Evolutionary conservation across 1,140 invertebrate genomes (phyloP).

Genomic region (Idris sp.): DNA sequence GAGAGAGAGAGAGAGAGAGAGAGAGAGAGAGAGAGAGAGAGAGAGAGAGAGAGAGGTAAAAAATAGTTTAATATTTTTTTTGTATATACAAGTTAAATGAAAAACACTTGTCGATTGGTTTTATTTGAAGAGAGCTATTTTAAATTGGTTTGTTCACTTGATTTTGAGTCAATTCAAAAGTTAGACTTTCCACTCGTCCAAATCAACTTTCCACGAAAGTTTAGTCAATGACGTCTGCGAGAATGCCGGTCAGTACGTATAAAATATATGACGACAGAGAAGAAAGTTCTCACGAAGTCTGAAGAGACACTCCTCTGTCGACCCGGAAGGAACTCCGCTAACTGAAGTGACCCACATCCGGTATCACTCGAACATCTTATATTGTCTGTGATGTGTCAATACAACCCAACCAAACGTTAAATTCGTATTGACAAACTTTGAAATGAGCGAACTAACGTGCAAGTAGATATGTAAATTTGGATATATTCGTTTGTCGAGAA

Average conservation of each 20-base stretch:
- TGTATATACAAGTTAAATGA: too few relatives aligned
- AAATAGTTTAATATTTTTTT: too few relatives aligned
- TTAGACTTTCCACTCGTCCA: conserved; percentile 45
- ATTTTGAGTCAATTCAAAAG: conserved; percentile 30
- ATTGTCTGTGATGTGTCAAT: conserved; percentile 16
- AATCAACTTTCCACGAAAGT: conserved; percentile 65
- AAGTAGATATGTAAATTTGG: too few relatives aligned
- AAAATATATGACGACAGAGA: conserved; percentile 64
- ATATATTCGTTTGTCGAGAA: too few relatives aligned
- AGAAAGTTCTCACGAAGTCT: conserved; percentile 68
- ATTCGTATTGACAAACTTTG: conserved; percentile 1
- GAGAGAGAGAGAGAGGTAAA: too few relatives aligned
- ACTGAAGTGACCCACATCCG: conserved; percentile 71
- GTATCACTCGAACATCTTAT: conserved; percentile 10
- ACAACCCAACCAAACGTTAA: conserved; percentile 27
- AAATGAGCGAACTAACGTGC: background rate
- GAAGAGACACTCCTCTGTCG: conserved; percentile 57
- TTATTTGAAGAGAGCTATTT: conserved; percentile 1
- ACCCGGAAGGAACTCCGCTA: conserved; percentile 71
- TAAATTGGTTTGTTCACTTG: conserved; percentile 35
- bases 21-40: too few relatives aligned
- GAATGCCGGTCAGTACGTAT: conserved; percentile 36
- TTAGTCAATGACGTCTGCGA: conserved; percentile 59
- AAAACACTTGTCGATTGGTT: background rate
- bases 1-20: too few relatives aligned